These are phyloP conservation scores for Azemiops feae DNA, from an alignment of 2,113 vertebrate genomes.

Conservation along the genomic window DNA sequence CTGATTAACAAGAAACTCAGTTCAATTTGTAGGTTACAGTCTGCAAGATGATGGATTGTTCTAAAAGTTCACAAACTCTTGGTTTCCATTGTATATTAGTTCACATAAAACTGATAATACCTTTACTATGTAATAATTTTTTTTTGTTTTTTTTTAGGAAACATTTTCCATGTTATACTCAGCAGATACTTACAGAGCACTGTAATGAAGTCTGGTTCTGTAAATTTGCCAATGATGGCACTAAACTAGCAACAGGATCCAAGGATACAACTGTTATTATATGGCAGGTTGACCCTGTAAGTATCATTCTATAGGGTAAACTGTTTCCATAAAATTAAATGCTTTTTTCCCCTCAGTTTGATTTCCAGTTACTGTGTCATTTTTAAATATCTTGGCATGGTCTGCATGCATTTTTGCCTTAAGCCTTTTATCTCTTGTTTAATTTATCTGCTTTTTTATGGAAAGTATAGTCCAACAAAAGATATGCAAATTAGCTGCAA, in stretches of 20 bases:
- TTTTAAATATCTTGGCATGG: neutral
- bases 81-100: neutral
- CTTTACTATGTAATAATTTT: neutral
- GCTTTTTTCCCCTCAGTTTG: neutral
- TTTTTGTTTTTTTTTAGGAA: constrained; percentile 78
- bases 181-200: constrained; percentile 96
- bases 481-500: neutral
- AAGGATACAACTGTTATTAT: constrained; percentile 98
- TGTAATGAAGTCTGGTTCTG: constrained; percentile 99
- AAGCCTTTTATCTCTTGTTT: neutral
- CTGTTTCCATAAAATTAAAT: neutral
- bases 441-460: neutral
- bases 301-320: constrained; percentile 48
- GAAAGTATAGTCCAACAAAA: neutral
- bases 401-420: neutral
- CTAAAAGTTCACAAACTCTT: neutral
- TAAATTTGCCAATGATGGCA: constrained; percentile 96
- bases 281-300: constrained; percentile 94
- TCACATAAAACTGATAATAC: neutral
- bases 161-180: constrained; percentile 96
- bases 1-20: neutral
- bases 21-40: neutral
- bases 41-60: neutral
- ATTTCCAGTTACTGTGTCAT: neutral
- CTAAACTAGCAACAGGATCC: constrained; percentile 95